Evolutionary conservation across 2,797 vertebrate genomes (phyloP), one percentile per base, ranked within the genome.

Genomic region (Sciurus carolinensis): DNA sequence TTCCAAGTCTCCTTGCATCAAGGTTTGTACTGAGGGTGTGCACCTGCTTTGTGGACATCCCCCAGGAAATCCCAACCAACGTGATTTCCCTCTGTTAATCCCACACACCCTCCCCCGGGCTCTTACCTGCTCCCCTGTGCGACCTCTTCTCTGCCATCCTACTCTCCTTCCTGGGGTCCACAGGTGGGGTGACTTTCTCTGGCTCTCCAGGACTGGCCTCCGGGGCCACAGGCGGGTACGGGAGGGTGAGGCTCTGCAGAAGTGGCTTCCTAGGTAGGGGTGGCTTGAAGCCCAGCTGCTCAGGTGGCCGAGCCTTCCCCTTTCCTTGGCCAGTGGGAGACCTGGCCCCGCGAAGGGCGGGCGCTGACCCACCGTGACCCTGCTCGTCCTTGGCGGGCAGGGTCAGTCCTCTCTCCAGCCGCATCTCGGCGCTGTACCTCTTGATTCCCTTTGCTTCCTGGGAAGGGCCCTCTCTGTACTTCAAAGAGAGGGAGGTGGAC

Each of bases 401-500:
- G 77, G 97, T 10, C 84, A 97, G 94, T 6, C 88, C 96, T 0
- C 97, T 98, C 96, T 98, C 98, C 80, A 98, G 76, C 96, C 97
- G 93, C 95, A 98, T 91, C 91, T 99, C 99, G 1, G 98, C 98
- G 76, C 99, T 98, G 92, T 98, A 97, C 79, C 98, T 98, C 97
- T 99, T 99, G 66, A 96, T 7, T 13, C 85, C 98, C 71, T 97
- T 98, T 39, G 97, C 95, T 67, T 98, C 98, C 22, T 97, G 87
- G 17, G 97, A 95, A 7, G 97, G 80, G 28, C 96, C 96, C 0
- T 99, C 99, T 66, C 97, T 98, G 9, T 98, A 98, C 98, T 98
- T 99, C 69, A 99, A 90, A 2, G 99, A 99, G 77, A 99, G 98
- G 3, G 99, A 99, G 1, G 99, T 99, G 94, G 99, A 99, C 87